These are phyloP conservation scores for Campoplex capitator DNA, from an alignment of 2,888 invertebrate species.

Conservation along the genomic window DNA sequence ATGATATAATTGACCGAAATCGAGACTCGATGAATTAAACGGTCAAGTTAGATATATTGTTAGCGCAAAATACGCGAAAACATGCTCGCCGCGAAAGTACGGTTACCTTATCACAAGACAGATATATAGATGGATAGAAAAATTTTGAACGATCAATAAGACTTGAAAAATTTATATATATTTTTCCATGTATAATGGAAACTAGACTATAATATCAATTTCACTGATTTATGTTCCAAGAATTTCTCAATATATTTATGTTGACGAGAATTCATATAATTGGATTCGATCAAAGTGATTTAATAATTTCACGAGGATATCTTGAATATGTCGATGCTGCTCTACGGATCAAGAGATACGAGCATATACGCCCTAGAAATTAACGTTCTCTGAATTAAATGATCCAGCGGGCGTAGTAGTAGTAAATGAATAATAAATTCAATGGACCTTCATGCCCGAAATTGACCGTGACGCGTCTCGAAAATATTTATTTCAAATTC, in stretches of 20 bases:
- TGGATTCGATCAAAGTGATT: not conserved
- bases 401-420: constrained; percentile 13
- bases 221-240: not conserved
- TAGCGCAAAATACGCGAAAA: too few species aligned
- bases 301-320: not conserved
- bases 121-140: not conserved
- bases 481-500: constrained; percentile 42
- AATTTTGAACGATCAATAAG: not conserved
- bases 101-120: constrained; percentile 57
- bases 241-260: not conserved
- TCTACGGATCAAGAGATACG: constrained; percentile 2
- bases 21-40: constrained; percentile 2
- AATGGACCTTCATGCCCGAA: constrained; percentile 33
- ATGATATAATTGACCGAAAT: constrained; percentile 59
- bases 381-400: constrained; percentile 28
- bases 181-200: too few species aligned
- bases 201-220: too few species aligned
- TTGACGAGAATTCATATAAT: not conserved
- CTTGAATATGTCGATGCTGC: not conserved
- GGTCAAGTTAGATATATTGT: too few species aligned
- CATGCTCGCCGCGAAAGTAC: not conserved
- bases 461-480: not conserved
- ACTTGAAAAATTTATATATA: too few species aligned
- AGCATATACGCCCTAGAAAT: not conserved
- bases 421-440: constrained; percentile 50